phyloP scores from a whole-genome alignment of 2,888 invertebrate species.

The Drosophila prostipennis region DNA sequence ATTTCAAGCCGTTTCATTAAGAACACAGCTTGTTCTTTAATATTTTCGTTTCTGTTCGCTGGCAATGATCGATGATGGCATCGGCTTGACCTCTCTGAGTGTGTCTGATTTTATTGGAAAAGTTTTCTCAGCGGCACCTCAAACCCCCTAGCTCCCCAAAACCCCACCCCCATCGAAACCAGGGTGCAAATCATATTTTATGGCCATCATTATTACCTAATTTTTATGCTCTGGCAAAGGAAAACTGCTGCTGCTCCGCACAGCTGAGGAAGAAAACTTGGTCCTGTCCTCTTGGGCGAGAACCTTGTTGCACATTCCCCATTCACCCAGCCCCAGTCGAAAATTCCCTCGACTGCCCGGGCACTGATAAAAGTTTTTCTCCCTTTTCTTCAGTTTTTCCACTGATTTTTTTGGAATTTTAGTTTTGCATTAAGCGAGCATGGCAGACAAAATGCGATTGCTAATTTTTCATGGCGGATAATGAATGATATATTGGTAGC shows the following conservation, averaged over 20 bases:
- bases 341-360: constrained; percentile 52
- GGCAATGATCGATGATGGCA: constrained; percentile 71
- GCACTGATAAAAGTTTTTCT: constrained; percentile 71
- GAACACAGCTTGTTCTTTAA: background rate
- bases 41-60: constrained; percentile 1
- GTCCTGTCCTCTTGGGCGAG: constrained; percentile 45
- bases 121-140: constrained; percentile 53
- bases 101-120: constrained; percentile 77
- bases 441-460: constrained; percentile 76
- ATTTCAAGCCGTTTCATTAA: background rate
- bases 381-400: constrained; percentile 26
- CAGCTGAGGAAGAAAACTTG: constrained; percentile 50
- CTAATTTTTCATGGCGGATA: constrained; percentile 78
- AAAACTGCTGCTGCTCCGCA: constrained; percentile 38
- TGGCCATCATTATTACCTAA: constrained; percentile 79
- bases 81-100: constrained; percentile 68
- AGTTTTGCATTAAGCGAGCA: constrained; percentile 68
- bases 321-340: constrained; percentile 13
- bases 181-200: constrained; percentile 73
- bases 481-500: constrained; percentile 77
- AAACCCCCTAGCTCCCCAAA: background rate
- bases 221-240: constrained; percentile 63
- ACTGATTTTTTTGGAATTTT: constrained; percentile 21
- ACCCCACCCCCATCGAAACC: background rate
- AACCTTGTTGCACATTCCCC: constrained; percentile 69